phyloP scores from a whole-genome alignment of 2,888 invertebrate species.

The Lucinisca nassula region DNA sequence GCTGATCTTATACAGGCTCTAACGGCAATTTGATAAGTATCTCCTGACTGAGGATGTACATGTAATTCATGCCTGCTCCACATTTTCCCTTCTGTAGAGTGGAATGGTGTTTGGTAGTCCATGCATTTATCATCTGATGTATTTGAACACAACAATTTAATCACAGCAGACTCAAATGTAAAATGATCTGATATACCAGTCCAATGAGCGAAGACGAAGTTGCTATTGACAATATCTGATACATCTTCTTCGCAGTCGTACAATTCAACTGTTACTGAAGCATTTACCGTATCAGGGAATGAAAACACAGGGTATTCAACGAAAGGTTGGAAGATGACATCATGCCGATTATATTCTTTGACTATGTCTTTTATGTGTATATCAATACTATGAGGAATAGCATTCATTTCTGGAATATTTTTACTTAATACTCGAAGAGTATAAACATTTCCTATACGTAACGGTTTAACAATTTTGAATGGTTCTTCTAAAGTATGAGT shows the following conservation, averaged over 20 bases:
- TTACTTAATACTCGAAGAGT: background rate
- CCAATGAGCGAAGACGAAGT: background rate
- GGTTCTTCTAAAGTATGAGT: background rate
- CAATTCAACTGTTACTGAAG: background rate
- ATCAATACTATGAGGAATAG: background rate
- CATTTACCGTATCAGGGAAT: background rate
- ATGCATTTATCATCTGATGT: background rate
- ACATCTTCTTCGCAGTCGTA: background rate
- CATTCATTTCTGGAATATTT: background rate
- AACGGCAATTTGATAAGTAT: background rate
- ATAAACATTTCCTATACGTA: background rate
- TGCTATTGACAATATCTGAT: background rate
- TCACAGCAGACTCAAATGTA: background rate
- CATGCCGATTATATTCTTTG: background rate
- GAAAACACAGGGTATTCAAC: background rate
- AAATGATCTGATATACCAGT: background rate
- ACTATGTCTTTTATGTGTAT: background rate
- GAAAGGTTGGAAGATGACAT: background rate
- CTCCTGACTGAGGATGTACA: background rate
- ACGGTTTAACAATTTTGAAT: background rate
- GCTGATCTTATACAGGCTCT: slow-evolving; percentile 6
- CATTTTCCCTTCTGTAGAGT: background rate
- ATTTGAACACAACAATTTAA: background rate
- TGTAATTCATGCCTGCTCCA: background rate
- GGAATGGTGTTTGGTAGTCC: background rate